phyloP scores from a whole-genome alignment of 1,140 invertebrate species.

The Anastatus disparis region DNA sequence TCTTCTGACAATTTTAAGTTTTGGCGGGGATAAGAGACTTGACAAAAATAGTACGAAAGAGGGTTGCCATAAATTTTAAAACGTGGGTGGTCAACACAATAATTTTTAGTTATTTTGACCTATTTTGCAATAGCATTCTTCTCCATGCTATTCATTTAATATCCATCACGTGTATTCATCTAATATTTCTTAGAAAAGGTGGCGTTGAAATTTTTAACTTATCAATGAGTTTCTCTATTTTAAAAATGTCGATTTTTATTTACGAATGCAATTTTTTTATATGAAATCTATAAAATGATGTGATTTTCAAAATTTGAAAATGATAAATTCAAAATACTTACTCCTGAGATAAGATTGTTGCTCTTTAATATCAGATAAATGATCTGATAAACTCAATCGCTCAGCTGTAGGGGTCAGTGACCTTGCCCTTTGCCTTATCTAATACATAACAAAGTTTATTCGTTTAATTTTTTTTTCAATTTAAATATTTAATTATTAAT shows the following conservation, averaged over 20 bases:
- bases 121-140: constrained; percentile 18
- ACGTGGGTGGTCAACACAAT: constrained; percentile 40
- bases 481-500: background rate
- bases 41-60: constrained; percentile 53
- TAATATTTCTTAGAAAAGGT: background rate
- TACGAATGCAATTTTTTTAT: no score
- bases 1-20: background rate
- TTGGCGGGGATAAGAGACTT: constrained; percentile 26
- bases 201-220: background rate
- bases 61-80: constrained; percentile 36
- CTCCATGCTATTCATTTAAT: background rate
- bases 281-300: no score
- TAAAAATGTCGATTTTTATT: no score
- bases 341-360: constrained; percentile 33
- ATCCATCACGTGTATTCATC: background rate
- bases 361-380: constrained; percentile 34
- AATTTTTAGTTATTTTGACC: constrained; percentile 40
- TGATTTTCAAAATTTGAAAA: no score
- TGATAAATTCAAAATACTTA: constrained; percentile 21
- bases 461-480: background rate
- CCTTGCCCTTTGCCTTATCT: constrained; percentile 30
- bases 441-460: background rate
- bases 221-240: background rate
- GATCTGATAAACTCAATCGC: constrained; percentile 27
- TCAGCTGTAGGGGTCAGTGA: constrained; percentile 35